phyloP scores from a whole-genome alignment of 2,797 vertebrate genomes.

The Emys orbicularis region DNA sequence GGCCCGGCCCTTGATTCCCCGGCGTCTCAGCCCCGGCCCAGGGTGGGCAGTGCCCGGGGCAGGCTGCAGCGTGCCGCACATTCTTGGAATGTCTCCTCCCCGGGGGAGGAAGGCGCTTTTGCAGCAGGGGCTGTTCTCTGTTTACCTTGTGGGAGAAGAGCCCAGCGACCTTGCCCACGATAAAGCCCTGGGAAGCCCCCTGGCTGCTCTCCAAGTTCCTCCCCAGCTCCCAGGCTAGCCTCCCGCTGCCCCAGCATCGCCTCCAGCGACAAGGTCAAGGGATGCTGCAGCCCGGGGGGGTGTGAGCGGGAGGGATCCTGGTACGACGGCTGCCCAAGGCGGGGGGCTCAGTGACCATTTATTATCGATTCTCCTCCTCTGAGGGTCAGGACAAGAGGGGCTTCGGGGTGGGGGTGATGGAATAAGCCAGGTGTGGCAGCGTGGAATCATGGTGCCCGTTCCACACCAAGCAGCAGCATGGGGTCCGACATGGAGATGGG shows the following conservation, averaged over 20 bases:
- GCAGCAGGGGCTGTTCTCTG: accelerated
- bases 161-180: slow-evolving; percentile 33
- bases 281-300: not conserved
- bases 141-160: slow-evolving; percentile 20
- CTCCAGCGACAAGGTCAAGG: not conserved
- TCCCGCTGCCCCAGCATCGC: not conserved
- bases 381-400: not conserved
- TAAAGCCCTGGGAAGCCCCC: slow-evolving; percentile 42
- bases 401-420: not conserved
- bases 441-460: not conserved
- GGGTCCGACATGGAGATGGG: too few species aligned
- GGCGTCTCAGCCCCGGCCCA: not conserved
- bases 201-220: slow-evolving; percentile 49
- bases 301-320: not conserved
- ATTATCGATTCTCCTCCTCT: not conserved
- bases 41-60: not conserved
- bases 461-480: too few species aligned
- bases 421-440: too few species aligned
- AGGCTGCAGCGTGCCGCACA: not conserved
- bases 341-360: too few species aligned
- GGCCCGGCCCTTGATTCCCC: not conserved
- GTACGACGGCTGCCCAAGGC: not conserved
- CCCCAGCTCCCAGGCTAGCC: not conserved
- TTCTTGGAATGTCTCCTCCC: not conserved
- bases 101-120: not conserved